Percentiles rank a stretch among this genome's conserved stretches.
These are phyloP conservation scores for Porites australiensis DNA, from an alignment of 64 coral and sea anemone species.

Conservation along the genomic window DNA sequence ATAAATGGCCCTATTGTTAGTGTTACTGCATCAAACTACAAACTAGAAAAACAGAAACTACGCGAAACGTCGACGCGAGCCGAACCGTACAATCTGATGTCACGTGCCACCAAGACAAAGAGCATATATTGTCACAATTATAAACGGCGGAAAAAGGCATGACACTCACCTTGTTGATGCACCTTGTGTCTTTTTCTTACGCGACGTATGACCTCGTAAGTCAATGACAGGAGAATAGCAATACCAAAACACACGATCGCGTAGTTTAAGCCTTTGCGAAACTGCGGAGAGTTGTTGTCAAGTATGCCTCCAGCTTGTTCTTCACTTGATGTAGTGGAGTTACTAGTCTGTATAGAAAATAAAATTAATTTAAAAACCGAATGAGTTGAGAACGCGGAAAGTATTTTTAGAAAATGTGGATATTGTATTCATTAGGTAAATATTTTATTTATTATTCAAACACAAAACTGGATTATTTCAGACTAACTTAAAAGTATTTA, in stretches of 20 bases:
- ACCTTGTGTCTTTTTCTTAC: slow-evolving; percentile 29
- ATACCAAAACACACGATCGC: neutral
- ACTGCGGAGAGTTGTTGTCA: neutral
- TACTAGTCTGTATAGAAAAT: neutral
- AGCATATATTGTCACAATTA: no score
- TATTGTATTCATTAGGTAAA: no score
- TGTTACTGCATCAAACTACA: no score
- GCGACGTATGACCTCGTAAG: slow-evolving; percentile 14
- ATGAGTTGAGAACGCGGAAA: neutral
- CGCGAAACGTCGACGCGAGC: no score
- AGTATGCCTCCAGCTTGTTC: neutral
- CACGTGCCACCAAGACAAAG: no score
- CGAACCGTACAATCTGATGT: no score
- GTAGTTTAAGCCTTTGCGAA: neutral
- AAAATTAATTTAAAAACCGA: neutral
- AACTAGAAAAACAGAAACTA: no score
- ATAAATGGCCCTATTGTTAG: no score
- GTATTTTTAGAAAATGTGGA: neutral
- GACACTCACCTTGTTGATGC: slow-evolving; percentile 1
- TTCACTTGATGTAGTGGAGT: neutral
- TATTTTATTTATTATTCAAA: no score
- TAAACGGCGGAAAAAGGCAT: no score
- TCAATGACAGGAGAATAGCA: neutral
- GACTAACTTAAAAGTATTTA: no score
- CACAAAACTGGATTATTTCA: no score